A percentile compares a stretch with the other conserved stretches of the same genome.
These are phyloP conservation scores for Drosophila dunni DNA, from an alignment of 1,140 invertebrate species.

Conservation along the genomic window DNA sequence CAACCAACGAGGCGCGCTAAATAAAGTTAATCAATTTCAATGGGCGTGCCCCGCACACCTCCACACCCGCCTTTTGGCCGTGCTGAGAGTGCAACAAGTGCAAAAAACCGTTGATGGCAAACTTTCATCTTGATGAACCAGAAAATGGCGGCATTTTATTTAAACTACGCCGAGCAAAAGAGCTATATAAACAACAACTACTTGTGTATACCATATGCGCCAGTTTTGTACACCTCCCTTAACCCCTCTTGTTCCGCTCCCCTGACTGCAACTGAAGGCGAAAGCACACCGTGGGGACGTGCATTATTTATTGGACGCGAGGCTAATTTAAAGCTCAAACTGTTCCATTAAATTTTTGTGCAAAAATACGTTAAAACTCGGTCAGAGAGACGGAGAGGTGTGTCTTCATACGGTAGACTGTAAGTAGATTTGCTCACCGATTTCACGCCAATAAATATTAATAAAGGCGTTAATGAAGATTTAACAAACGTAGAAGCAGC, in stretches of 20 bases:
- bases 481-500: conserved; percentile 53
- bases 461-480: conserved; percentile 79
- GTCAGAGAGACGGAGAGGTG: background rate
- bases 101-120: conserved; percentile 19
- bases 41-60: conserved; percentile 11
- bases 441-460: conserved; percentile 74
- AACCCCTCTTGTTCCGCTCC: background rate
- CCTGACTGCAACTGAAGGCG: conserved; percentile 20
- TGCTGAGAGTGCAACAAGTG: conserved; percentile 68
- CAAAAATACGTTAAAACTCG: conserved; percentile 16
- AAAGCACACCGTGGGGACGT: conserved; percentile 63
- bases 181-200: conserved; percentile 15
- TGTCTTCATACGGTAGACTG: no score
- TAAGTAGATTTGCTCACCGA: background rate
- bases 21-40: conserved; percentile 82
- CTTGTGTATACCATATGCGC: background rate
- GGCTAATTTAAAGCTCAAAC: conserved; percentile 45
- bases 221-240: background rate
- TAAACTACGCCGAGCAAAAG: conserved; percentile 24
- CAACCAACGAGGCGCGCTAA: conserved; percentile 32
- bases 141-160: conserved; percentile 43
- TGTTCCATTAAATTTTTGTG: conserved; percentile 17
- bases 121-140: conserved; percentile 41
- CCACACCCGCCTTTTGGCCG: background rate
- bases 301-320: conserved; percentile 63